Evolutionary conservation across 2,888 invertebrate species (phyloP).

Genomic region (Agrochola lychnidis): DNA sequence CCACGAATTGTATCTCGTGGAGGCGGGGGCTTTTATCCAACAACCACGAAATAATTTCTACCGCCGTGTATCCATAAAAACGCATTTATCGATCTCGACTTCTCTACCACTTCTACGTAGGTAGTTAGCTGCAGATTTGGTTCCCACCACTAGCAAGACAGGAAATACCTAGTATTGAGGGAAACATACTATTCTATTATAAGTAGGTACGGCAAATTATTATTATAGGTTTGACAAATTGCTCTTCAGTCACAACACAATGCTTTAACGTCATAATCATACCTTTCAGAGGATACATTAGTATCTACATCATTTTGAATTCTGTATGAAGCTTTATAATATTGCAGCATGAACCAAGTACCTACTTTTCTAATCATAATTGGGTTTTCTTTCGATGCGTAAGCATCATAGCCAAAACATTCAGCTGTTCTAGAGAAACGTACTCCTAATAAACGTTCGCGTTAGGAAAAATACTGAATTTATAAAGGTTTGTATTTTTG

Average conservation of each 20-base stretch:
- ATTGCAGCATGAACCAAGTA: not conserved
- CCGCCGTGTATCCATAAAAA: too few species aligned
- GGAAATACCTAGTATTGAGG: not conserved
- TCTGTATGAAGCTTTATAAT: not conserved
- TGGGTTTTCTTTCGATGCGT: not conserved
- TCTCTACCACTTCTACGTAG: too few species aligned
- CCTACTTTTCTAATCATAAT: not conserved
- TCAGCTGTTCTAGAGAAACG: not conserved
- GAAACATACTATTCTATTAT: not conserved
- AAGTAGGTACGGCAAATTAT: not conserved
- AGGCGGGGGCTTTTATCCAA: not conserved
- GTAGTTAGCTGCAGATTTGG: not conserved
- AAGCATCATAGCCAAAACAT: not conserved
- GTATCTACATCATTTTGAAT: not conserved
- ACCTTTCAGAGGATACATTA: not conserved
- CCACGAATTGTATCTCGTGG: not conserved
- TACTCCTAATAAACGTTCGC: not conserved
- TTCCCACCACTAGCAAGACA: constrained; percentile 1
- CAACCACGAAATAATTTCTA: not conserved
- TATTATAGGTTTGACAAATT: constrained; percentile 5
- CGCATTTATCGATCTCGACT: not conserved
- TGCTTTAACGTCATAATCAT: not conserved
- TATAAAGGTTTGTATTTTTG: not conserved
- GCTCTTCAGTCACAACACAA: constrained; percentile 17
- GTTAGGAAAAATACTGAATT: not conserved